Conservation (phyloP, 1,140 invertebrate genomes). For the Triops cancriformis region DNA sequence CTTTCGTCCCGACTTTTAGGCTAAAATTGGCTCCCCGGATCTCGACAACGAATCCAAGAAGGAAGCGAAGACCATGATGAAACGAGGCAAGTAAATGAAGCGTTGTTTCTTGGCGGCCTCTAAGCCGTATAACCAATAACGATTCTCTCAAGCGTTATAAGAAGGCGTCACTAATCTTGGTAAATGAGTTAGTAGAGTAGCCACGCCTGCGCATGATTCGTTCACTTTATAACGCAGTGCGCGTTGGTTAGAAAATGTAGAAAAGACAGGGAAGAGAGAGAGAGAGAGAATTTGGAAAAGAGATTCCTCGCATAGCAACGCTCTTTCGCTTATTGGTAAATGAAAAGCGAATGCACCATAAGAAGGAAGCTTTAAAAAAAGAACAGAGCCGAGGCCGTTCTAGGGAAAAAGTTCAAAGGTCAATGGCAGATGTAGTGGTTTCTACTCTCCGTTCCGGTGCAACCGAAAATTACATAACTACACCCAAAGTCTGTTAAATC, state of each 20-base stretch:
- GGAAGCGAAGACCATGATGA: background rate
- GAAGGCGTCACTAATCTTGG: background rate
- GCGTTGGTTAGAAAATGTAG: too few relatives aligned
- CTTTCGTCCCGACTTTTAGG: background rate
- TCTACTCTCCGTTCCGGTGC: too few relatives aligned
- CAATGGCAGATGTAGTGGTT: background rate
- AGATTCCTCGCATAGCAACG: background rate
- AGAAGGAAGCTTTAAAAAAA: background rate
- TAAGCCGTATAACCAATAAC: background rate
- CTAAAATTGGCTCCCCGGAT: conserved; percentile 1
- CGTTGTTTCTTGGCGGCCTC: too few relatives aligned
- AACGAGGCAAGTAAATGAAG: too few relatives aligned
- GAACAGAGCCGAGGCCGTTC: background rate
- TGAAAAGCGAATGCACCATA: background rate
- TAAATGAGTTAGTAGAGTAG: background rate
- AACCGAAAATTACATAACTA: too few relatives aligned
- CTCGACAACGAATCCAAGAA: background rate
- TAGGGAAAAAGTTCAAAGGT: background rate
- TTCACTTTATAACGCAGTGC: background rate
- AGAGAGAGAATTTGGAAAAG: background rate
- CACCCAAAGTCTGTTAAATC: too few relatives aligned
- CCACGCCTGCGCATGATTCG: background rate
- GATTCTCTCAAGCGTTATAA: background rate
- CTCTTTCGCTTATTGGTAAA: background rate
- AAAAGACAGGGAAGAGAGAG: too few relatives aligned